A percentile compares a stretch with the other conserved stretches of the same genome.
Evolutionary conservation across 1,140 invertebrate species (phyloP).

Genomic region (Drosophila quadrilineata): DNA sequence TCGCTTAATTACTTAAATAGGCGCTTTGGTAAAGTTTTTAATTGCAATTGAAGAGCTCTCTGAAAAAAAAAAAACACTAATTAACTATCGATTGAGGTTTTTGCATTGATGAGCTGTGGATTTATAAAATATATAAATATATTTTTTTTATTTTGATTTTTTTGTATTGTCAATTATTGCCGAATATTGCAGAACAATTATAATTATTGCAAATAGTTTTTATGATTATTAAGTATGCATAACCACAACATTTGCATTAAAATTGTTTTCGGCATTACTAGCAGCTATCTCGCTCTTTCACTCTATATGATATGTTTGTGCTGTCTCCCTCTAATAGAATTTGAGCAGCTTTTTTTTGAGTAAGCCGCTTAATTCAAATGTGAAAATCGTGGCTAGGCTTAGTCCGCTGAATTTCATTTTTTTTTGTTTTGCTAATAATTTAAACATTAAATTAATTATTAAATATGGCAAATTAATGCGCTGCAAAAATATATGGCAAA

Average conservation of each 20-base stretch:
- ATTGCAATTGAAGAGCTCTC: constrained; percentile 40
- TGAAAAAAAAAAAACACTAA: constrained; percentile 53
- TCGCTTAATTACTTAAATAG: constrained; percentile 24
- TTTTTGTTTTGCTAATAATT: constrained; percentile 12
- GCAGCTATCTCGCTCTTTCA: constrained; percentile 29
- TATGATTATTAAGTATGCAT: constrained; percentile 71
- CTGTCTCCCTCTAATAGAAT: too few relatives aligned
- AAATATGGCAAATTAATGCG: constrained; percentile 48
- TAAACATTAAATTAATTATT: constrained; percentile 55
- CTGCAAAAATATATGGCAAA: constrained; percentile 16
- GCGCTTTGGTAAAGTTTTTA: constrained; percentile 8
- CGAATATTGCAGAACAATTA: constrained; percentile 60
- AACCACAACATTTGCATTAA: constrained; percentile 72
- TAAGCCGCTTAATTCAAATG: constrained; percentile 63
- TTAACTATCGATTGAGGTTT: constrained; percentile 71
- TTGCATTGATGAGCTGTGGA: not conserved
- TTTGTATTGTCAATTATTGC: too few relatives aligned
- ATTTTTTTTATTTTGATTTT: constrained; percentile 5
- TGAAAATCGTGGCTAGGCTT: constrained; percentile 44
- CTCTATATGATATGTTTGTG: too few relatives aligned
- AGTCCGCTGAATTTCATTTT: constrained; percentile 3
- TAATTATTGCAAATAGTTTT: constrained; percentile 48
- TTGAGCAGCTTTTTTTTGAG: too few relatives aligned
- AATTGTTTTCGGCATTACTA: constrained; percentile 56
- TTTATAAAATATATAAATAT: not conserved